Conservation (phyloP, 2,797 vertebrate genomes). For the Pelodytes ibericus region DNA sequence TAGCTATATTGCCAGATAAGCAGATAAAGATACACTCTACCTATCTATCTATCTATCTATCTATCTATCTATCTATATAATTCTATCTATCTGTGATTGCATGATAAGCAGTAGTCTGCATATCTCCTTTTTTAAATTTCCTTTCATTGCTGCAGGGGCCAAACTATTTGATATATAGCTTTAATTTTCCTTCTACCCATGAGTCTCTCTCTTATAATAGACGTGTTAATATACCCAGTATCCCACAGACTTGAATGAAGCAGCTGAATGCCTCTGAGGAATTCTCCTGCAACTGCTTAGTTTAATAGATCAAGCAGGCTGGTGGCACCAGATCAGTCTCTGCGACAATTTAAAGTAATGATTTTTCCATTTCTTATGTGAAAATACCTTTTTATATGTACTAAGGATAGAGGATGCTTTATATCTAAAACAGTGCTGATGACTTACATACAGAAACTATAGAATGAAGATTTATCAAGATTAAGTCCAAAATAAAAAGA, state of each 20-base stretch:
- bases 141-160: conserved; percentile 58
- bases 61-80: too few species aligned
- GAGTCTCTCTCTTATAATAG: conserved; percentile 54
- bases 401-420: too few species aligned
- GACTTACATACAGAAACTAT: too few species aligned
- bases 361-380: conserved; percentile 24
- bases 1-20: too few species aligned
- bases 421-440: too few species aligned
- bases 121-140: not conserved
- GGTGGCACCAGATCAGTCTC: conserved; percentile 22
- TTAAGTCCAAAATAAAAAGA: too few species aligned
- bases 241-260: conserved; percentile 24
- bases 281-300: conserved; percentile 2
- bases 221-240: conserved; percentile 45
- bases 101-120: too few species aligned
- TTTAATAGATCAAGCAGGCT: conserved; percentile 38
- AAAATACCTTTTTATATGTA: conserved; percentile 20
- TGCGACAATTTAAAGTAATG: conserved; percentile 27
- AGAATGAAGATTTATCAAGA: too few species aligned
- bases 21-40: too few species aligned
- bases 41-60: too few species aligned
- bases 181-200: conserved; percentile 66
- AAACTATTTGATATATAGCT: conserved; percentile 65
- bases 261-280: not conserved
- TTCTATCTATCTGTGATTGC: too few species aligned